Evolutionary conservation across 2,113 vertebrate species (phyloP), one percentile per base, ranked within the genome.

Genomic region (Paratilapia polleni): DNA sequence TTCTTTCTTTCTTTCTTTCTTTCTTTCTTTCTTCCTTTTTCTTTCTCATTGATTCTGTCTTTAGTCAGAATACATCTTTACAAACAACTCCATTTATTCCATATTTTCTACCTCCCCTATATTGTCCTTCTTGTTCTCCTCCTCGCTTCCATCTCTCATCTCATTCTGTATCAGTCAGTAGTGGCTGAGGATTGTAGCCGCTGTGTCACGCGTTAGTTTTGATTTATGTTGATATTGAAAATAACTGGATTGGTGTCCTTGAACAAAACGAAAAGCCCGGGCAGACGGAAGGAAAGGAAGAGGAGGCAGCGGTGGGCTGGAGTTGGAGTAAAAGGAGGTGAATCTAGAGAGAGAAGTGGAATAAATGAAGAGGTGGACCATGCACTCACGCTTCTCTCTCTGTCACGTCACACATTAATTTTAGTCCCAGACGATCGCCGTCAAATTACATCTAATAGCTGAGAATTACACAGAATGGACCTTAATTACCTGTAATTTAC

Each of bases 221-320:
- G 93, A 94, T 95, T 95, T 87, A 92, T 94, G 47, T 91, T 91
- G 89, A 92, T 73, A 73, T 54, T 73, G 68, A 93, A 93, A 93
- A 85, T 88, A 88, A 83, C 88, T 86, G 75, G 87, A 92, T 89
- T 89, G 66, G 88, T 88, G 92, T 93, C 94, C 94, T 95, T 94
- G 92, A 93, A 87, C 74, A 64, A 73, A 83, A 83, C 57, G 22
- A 57, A 86, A 85, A 82, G 28, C 78, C 57, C n/a, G 0, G 52
- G 34, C 31, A 82, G 66, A 43, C 49, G n/a, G 36, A 73, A n/a
- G 26, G 56, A 36, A 73, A 20, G 22, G 57, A 9, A 26, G 34
- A 54, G 19, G 68, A 73, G 47, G 47, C 13, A 73, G 68, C 6
- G 19, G 26, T 34, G 26, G 26, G 26, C 68, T 73, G 26, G 68